A percentile compares a stretch with the other conserved stretches of the same genome.
phyloP scores from a whole-genome alignment of 2,797 vertebrate genomes.

The Darevskia nairensis region DNA sequence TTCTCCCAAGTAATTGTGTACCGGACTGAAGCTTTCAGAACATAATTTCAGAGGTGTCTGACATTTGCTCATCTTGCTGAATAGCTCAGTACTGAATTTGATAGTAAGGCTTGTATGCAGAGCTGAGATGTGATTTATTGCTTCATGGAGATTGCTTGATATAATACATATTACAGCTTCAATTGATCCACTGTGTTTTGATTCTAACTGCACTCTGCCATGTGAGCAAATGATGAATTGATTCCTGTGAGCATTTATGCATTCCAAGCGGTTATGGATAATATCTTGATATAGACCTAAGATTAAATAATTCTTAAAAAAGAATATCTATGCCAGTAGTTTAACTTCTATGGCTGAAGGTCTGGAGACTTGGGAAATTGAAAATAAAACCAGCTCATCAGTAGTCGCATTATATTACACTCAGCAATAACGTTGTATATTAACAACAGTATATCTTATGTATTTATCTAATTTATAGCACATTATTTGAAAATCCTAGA shows the following conservation, averaged over 20 bases:
- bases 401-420: background rate
- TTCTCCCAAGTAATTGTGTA: too few species aligned
- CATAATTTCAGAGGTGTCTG: conserved; percentile 3
- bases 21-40: background rate
- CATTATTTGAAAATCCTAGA: background rate
- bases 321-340: conserved; percentile 56
- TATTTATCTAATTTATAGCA: background rate
- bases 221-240: conserved; percentile 66
- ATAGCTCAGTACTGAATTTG: conserved; percentile 53
- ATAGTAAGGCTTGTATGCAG: conserved; percentile 34
- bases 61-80: conserved; percentile 42
- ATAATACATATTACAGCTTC: conserved; percentile 50
- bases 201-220: conserved; percentile 63
- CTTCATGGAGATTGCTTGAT: conserved; percentile 55
- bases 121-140: conserved; percentile 59
- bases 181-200: conserved; percentile 66
- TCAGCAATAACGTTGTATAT: background rate
- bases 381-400: conserved; percentile 56
- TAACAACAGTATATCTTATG: background rate
- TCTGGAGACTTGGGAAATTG: conserved; percentile 47
- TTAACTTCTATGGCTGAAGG: conserved; percentile 58
- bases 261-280: conserved; percentile 66
- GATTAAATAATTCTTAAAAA: conserved; percentile 61
- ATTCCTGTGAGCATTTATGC: conserved; percentile 67
- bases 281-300: conserved; percentile 63